Evolutionary conservation across 2,113 vertebrate species (phyloP).

Genomic region (Cyanocitta stelleri): DNA sequence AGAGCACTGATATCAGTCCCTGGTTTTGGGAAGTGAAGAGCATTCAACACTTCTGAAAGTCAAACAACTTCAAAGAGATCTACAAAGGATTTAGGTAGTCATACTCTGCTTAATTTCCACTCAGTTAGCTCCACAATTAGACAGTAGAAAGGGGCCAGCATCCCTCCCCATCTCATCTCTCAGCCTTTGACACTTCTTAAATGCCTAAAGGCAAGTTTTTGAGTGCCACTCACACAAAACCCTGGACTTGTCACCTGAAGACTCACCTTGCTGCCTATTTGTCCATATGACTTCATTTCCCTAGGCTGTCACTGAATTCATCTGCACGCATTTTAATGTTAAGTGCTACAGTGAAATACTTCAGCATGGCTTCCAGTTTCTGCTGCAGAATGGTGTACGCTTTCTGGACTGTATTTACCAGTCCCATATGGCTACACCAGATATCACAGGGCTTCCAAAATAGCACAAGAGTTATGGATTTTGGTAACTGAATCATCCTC

Average conservation of each 20-base stretch:
- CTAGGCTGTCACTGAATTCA: background rate
- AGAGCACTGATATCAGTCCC: background rate
- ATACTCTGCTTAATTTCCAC: background rate
- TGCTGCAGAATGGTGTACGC: background rate
- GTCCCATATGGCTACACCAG: background rate
- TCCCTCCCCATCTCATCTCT: background rate
- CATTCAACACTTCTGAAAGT: background rate
- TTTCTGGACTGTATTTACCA: background rate
- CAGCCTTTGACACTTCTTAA: background rate
- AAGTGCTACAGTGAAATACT: background rate
- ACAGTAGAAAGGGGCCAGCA: rapidly evolving
- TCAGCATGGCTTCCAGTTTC: background rate
- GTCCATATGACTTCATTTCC: background rate
- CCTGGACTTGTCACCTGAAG: background rate
- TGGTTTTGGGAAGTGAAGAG: background rate
- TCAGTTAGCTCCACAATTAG: background rate
- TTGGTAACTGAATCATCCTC: background rate
- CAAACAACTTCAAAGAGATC: background rate
- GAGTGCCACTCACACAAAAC: rapidly evolving
- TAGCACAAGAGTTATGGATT: rapidly evolving
- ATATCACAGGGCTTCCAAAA: background rate
- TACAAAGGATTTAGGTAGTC: background rate
- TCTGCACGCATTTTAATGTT: background rate
- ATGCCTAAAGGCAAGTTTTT: background rate
- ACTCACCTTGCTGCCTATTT: background rate